Evolutionary conservation across 2,888 invertebrate genomes (phyloP).

Genomic region (Crocallis elinguaria): DNA sequence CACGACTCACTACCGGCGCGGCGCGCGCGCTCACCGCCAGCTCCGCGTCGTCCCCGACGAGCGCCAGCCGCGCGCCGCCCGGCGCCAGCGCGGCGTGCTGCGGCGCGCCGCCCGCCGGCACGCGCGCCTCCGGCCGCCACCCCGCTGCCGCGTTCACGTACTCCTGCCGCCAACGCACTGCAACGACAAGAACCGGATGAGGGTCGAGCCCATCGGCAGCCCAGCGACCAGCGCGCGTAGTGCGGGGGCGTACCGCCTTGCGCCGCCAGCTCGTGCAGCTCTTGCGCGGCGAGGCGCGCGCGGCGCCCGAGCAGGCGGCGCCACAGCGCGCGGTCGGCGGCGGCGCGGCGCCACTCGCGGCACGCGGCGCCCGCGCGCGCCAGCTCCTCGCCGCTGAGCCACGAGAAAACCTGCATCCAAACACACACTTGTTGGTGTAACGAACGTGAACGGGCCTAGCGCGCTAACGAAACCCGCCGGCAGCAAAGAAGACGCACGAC

Average conservation of each 20-base stretch:
- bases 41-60: conserved; percentile 31
- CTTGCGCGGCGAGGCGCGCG: conserved; percentile 17
- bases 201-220: too few relatives aligned
- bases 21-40: conserved; percentile 24
- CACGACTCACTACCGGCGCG: too few relatives aligned
- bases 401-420: conserved; percentile 46
- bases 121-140: conserved; percentile 28
- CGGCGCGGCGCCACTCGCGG: conserved; percentile 61
- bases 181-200: not conserved
- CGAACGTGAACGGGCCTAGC: too few relatives aligned
- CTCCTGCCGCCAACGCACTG: conserved; percentile 56
- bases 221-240: not conserved
- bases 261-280: not conserved
- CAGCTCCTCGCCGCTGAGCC: conserved; percentile 49
- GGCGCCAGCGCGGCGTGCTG: conserved; percentile 30
- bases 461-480: too few relatives aligned
- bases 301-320: conserved; percentile 48
- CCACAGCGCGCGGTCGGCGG: conserved; percentile 55
- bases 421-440: too few relatives aligned
- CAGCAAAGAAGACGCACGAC: too few relatives aligned
- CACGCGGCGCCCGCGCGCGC: conserved; percentile 56
- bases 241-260: not conserved
- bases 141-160: conserved; percentile 44
- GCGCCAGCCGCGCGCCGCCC: conserved; percentile 23
- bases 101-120: conserved; percentile 10